Conservation (phyloP, 2,797 vertebrate genomes). For the Lepus oiostolus region DNA sequence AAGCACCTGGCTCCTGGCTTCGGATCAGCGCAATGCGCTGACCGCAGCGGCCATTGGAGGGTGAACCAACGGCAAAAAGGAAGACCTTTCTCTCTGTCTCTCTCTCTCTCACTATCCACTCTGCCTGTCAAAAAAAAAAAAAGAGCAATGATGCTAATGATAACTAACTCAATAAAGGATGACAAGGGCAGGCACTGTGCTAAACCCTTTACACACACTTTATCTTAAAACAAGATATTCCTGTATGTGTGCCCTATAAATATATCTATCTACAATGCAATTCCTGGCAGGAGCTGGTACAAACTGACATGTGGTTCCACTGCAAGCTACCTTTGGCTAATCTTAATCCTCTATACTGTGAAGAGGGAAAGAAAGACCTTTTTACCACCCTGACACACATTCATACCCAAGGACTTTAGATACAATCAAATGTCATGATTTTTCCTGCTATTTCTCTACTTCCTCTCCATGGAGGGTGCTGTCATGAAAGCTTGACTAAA, state of each 20-base stretch:
- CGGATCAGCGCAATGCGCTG: no score
- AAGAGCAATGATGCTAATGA: not conserved
- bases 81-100: no score
- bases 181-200: not conserved
- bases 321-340: not conserved
- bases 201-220: not conserved
- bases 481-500: not conserved
- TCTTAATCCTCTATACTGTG: not conserved
- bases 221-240: constrained; percentile 16
- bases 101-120: no score
- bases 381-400: not conserved
- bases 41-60: no score
- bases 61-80: no score
- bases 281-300: not conserved
- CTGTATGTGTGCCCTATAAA: not conserved
- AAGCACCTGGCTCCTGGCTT: no score
- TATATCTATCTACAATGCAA: not conserved
- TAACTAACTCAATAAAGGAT: constrained; percentile 38
- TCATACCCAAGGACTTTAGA: not conserved
- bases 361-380: not conserved
- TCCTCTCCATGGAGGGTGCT: not conserved
- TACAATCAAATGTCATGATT: not conserved
- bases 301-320: not conserved
- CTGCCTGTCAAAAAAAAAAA: no score
- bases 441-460: constrained; percentile 26